These are phyloP conservation scores for Peromyscus eremicus DNA, from an alignment of 2,797 vertebrate species.

Conservation along the genomic window DNA sequence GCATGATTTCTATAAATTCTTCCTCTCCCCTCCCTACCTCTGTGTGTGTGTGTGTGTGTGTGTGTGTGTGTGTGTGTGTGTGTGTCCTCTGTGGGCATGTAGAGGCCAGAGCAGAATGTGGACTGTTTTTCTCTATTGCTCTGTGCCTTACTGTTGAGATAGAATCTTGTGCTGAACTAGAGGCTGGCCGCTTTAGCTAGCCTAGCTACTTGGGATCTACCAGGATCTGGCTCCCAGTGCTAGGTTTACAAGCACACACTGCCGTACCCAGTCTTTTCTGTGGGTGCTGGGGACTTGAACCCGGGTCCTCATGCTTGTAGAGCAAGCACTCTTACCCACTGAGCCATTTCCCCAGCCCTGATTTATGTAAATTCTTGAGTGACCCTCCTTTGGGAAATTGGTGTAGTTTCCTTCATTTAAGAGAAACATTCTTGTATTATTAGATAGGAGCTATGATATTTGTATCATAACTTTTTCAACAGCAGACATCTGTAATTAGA, in stretches of 20 bases:
- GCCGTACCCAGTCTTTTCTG: background rate
- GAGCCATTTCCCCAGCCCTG: background rate
- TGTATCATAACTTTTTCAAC: conserved; percentile 50
- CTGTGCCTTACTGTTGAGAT: background rate
- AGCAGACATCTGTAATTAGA: conserved; percentile 48
- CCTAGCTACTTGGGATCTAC: background rate
- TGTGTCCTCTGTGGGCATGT: background rate
- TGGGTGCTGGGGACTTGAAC: background rate
- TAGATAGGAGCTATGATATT: conserved; percentile 20
- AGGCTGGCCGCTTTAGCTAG: background rate
- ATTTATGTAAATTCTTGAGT: conserved; percentile 59
- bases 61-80: background rate
- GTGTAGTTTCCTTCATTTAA: conserved; percentile 31
- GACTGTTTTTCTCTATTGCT: background rate
- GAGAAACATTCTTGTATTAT: background rate
- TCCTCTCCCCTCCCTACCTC: background rate
- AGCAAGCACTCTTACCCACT: background rate
- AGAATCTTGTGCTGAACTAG: background rate
- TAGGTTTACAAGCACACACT: background rate
- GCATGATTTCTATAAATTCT: conserved; percentile 53
- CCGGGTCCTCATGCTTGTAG: background rate
- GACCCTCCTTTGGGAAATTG: conserved; percentile 6
- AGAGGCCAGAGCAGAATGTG: background rate
- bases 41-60: background rate
- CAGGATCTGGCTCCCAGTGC: background rate